Conservation (phyloP, 2,888 invertebrate species). For the Aphodius sticticus region DNA sequence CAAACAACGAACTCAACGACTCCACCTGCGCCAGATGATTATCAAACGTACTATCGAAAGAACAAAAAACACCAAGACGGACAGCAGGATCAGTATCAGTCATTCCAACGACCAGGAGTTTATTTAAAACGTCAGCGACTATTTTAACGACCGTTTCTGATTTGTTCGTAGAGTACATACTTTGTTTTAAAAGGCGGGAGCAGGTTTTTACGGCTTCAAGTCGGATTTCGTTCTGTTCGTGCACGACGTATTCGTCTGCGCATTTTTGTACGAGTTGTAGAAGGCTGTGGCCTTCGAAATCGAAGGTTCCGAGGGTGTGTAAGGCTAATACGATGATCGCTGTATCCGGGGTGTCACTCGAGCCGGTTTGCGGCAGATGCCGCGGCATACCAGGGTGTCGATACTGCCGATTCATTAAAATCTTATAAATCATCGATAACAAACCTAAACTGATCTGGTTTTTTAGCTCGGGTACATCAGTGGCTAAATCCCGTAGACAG, state of each 20-base stretch:
- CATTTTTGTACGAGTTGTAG: slow-evolving; percentile 92
- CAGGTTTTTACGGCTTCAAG: slow-evolving; percentile 96
- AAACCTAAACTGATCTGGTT: slow-evolving; percentile 92
- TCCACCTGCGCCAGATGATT: slow-evolving; percentile 96
- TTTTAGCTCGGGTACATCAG: slow-evolving; percentile 86
- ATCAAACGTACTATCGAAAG: slow-evolving; percentile 91
- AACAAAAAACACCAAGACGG: slow-evolving; percentile 89
- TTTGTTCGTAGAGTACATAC: slow-evolving; percentile 73
- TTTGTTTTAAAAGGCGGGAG: slow-evolving; percentile 85
- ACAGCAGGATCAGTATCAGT: slow-evolving; percentile 97
- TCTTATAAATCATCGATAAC: slow-evolving; percentile 88
- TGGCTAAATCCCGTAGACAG: slow-evolving; percentile 88
- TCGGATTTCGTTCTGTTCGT: slow-evolving; percentile 90
- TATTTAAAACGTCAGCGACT: slow-evolving; percentile 90
- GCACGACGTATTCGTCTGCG: slow-evolving; percentile 89
- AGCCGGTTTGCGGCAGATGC: slow-evolving; percentile 62
- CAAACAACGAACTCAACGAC: slow-evolving; percentile 90
- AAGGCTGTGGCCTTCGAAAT: slow-evolving; percentile 89
- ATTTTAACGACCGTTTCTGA: slow-evolving; percentile 88
- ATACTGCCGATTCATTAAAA: slow-evolving; percentile 87
- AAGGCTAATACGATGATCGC: slow-evolving; percentile 90
- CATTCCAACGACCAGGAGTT: slow-evolving; percentile 90
- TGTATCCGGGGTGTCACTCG: slow-evolving; percentile 73
- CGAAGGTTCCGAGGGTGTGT: slow-evolving; percentile 86
- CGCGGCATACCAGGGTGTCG: slow-evolving; percentile 80